Conservation (phyloP, 1,140 invertebrate species). For the Andrena cerasifolii region DNA sequence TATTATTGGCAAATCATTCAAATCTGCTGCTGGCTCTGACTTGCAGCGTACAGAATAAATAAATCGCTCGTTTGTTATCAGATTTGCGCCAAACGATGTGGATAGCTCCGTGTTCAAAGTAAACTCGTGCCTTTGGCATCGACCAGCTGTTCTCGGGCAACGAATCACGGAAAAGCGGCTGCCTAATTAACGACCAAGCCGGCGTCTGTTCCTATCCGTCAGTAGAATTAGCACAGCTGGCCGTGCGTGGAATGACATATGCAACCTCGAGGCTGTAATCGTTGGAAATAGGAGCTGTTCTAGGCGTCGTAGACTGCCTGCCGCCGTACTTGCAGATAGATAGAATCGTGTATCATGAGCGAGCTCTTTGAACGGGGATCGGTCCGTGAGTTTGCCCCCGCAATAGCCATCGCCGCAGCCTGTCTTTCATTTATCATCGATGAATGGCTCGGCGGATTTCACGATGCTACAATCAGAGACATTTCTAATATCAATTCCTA, state of each 20-base stretch:
- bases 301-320: conserved; percentile 72
- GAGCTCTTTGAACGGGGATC: background rate
- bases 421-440: background rate
- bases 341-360: background rate
- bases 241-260: conserved; percentile 27
- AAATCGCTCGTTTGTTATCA: too few relatives aligned
- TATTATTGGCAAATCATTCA: too few relatives aligned
- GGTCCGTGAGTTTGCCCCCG: background rate
- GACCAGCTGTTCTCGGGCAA: background rate
- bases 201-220: conserved; percentile 38
- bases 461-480: too few relatives aligned
- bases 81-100: too few relatives aligned
- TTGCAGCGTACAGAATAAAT: too few relatives aligned
- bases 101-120: too few relatives aligned
- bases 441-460: too few relatives aligned
- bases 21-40: too few relatives aligned
- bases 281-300: conserved; percentile 44
- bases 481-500: background rate
- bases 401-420: background rate
- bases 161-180: background rate
- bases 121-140: background rate
- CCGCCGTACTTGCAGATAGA: conserved; percentile 59
- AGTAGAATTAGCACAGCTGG: conserved; percentile 33
- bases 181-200: conserved; percentile 11
- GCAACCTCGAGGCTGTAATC: conserved; percentile 35